A percentile compares a stretch with the other conserved stretches of the same genome.
phyloP scores from a whole-genome alignment of 2,888 invertebrate species.

The Philopedon plagiatum region DNA sequence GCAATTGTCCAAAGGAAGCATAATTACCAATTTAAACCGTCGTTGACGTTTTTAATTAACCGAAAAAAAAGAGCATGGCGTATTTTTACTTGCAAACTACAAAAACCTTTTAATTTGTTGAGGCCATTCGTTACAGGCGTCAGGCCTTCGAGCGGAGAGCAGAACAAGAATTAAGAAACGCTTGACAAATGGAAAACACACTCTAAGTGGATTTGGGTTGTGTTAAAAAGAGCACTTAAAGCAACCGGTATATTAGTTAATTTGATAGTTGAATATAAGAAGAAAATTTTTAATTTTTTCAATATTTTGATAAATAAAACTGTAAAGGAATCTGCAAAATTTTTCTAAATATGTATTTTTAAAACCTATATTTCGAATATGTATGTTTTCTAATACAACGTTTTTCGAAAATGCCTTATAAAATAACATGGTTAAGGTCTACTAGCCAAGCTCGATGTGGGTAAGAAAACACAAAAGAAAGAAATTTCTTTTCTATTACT shows the following conservation, averaged over 20 bases:
- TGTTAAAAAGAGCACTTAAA: not conserved
- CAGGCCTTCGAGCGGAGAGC: slow-evolving; percentile 7
- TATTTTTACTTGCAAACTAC: slow-evolving; percentile 1
- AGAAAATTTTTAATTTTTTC: too few relatives aligned
- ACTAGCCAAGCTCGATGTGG: too few relatives aligned
- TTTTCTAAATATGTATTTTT: too few relatives aligned
- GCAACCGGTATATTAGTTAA: not conserved
- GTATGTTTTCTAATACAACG: too few relatives aligned
- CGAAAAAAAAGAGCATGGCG: slow-evolving; percentile 8
- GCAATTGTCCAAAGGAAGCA: not conserved
- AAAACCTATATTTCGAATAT: too few relatives aligned
- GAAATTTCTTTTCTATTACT: too few relatives aligned
- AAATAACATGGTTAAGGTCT: too few relatives aligned
- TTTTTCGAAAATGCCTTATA: too few relatives aligned
- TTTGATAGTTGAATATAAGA: too few relatives aligned
- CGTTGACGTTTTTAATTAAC: slow-evolving; percentile 33
- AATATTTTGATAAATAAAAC: too few relatives aligned
- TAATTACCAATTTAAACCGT: slow-evolving; percentile 30
- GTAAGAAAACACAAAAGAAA: too few relatives aligned
- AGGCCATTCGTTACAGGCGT: slow-evolving; percentile 22
- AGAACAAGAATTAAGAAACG: slow-evolving; percentile 14
- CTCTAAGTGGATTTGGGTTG: not conserved
- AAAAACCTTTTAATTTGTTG: slow-evolving; percentile 24
- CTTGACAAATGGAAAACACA: slow-evolving; percentile 21
- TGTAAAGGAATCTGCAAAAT: too few relatives aligned